Evolutionary conservation across 2,888 invertebrate species (phyloP), one percentile per base, ranked within the genome.

Genomic region (Andrena fulva): DNA sequence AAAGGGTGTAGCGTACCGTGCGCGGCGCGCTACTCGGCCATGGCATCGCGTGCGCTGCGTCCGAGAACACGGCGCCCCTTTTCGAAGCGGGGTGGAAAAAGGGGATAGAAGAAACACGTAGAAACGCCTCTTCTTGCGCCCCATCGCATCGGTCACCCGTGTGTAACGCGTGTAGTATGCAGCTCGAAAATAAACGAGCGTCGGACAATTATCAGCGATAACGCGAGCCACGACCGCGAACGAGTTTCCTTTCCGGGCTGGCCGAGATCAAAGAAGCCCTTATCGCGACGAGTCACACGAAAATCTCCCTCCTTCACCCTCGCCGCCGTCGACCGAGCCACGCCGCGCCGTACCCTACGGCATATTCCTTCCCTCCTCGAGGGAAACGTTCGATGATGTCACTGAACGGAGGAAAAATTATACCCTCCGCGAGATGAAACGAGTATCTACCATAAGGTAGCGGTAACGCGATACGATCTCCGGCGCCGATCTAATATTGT

Each of bases 11-110:
- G 54, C 73, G 31, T 31, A 77, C 63, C 62, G 56, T 63, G 64
- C 56, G 52, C 69, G 42, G 42, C 42, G 42, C 42, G 42, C 63
- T 52, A 10, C 31, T 42, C 42, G 50, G 7, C 16, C 35, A 31
- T 12, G 48, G 76, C 42, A 86, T 86, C 85, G 86, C 87, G 86
- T 84, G 87, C 71, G 59, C 70, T 84, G 87, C 71, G 59, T 67
- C 54, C 80, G 64, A 77, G 71, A 74, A 33, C 54, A 27, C 70
- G 42, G 52, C 20, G 50, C 62, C 72, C 82, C 56, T 67, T 54
- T 73, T n/a, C 24, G 1, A 69, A 50, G 42, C 52, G 27, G 48
- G 20, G 48, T 7, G 20, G 64, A 35, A n/a, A 33, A 24, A 27
- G 60, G 27, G 48, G 62, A 54, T 52, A 20, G 56, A 54, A 59